Evolutionary conservation across 92 coral and sea anemone genomes (phyloP).

Genomic region (Actinostola sp.): DNA sequence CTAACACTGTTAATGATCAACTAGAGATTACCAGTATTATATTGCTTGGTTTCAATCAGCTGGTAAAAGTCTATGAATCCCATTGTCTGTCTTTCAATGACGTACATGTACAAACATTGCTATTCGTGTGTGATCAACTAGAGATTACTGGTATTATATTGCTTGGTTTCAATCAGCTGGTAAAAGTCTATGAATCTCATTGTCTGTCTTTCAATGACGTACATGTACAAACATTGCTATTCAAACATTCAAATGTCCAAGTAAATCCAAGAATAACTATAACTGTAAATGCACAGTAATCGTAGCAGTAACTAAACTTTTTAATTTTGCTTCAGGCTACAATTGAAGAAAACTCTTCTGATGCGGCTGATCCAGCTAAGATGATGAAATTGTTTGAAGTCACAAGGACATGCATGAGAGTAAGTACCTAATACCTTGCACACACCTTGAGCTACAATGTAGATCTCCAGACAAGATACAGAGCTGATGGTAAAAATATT

Average conservation of each 20-base stretch:
- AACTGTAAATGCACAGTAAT: not conserved
- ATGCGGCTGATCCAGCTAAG: constrained; percentile 72
- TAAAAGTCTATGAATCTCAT: too few relatives aligned
- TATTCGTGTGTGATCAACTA: too few relatives aligned
- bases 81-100: too few relatives aligned
- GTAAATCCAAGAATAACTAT: not conserved
- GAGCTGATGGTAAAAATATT: too few relatives aligned
- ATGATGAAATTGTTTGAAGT: constrained; percentile 91
- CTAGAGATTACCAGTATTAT: not conserved
- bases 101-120: too few relatives aligned
- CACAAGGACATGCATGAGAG: constrained; percentile 72
- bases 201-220: too few relatives aligned
- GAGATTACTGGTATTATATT: too few relatives aligned
- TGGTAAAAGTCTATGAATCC: not conserved
- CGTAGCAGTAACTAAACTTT: not conserved
- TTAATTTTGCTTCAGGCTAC: constrained; percentile 46
- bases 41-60: not conserved
- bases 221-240: too few relatives aligned
- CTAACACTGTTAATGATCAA: not conserved
- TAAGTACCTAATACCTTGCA: constrained; percentile 26
- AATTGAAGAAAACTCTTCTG: constrained; percentile 68
- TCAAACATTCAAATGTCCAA: too few relatives aligned
- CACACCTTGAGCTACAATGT: too few relatives aligned
- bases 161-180: too few relatives aligned
- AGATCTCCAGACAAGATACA: too few relatives aligned